Base-by-base conservation (phyloP, 2,888 invertebrate species). In the Leptopilina syphax region DNA sequence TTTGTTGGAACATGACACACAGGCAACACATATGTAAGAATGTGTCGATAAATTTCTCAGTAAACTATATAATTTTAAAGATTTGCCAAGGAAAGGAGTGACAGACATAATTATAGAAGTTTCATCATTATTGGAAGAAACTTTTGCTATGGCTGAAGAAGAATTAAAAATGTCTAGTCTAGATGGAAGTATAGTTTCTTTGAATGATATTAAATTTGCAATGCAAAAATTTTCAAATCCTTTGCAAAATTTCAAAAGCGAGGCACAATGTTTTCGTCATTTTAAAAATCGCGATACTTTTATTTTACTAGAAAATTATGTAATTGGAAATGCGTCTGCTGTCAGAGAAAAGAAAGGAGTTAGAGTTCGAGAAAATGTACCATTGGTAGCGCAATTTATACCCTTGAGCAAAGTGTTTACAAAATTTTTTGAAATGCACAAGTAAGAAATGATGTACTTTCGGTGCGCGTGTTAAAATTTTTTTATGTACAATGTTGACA, bases 31-130 rank as follows among this genome's bases (percentile, higher is more conserved):
- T 60, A n/a, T n/a, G 5, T n/a, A 60, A 60, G 60, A 60, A n/a
- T n/a, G 60, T n/a, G 60, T n/a, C 0, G n/a, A n/a, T 4, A n/a
- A 60, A 60, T 60, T 60, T n/a, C 1, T 60, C 6, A 60, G 60
- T 60, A 60, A 60, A 60, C n/a, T 60, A n/a, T 60, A 60, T n/a
- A 60, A 60, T 60, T 60, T 60, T 60, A 60, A 60, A 60, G 60
- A 60, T 60, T 60, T 60, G 18, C 60, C 60, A 60, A 60, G 60
- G 18, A 60, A 60, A n/a, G 1, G 60, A 7, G 60, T 60, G 3
- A 60, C 13, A 13, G 60, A 60, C 18, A 60, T 60, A 60, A 60
- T 60, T 3, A n/a, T n/a, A 1, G 60, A 60, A 60, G 3, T 13
- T 60, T 60, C 60, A n/a, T 2, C 13, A 6, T 60, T 60, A n/a